These are phyloP conservation scores for Craterocephalus amniculus DNA, from an alignment of 2,797 vertebrate species.

Conservation along the genomic window DNA sequence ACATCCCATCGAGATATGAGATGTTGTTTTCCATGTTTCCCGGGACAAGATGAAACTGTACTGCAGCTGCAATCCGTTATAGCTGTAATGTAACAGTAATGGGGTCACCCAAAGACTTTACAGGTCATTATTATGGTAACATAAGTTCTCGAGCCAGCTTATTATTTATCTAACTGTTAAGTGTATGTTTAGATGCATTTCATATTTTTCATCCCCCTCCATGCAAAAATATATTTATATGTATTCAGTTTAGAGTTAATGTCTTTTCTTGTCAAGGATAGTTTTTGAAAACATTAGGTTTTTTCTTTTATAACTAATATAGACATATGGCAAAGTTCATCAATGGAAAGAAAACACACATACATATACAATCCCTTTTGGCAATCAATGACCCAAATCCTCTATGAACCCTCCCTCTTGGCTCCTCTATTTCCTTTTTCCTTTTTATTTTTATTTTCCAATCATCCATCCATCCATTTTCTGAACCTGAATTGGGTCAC, in stretches of 20 bases:
- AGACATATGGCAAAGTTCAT: conserved; percentile 31
- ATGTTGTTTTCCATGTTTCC: background rate
- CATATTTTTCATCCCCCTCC: background rate
- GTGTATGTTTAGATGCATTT: background rate
- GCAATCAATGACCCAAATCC: conserved; percentile 82
- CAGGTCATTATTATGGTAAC: background rate
- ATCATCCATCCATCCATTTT: no score
- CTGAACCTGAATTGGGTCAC: no score
- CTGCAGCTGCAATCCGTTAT: background rate
- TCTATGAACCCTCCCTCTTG: conserved; percentile 68
- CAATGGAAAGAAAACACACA: conserved; percentile 22
- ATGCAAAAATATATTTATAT: background rate
- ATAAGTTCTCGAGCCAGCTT: background rate
- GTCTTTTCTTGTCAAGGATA: conserved; percentile 1
- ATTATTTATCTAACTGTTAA: background rate
- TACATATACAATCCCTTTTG: conserved; percentile 67
- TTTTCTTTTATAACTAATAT: conserved; percentile 45
- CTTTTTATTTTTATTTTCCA: conserved; percentile 69
- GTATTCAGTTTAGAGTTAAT: background rate
- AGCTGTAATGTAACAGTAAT: background rate
- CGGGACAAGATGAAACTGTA: background rate
- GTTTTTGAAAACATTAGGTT: conserved; percentile 22
- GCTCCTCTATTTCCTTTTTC: conserved; percentile 59
- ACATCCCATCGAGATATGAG: background rate
- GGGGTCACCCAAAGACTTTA: background rate